Percentiles rank a stretch among this genome's conserved stretches.
These are phyloP conservation scores for Hyles lineata DNA, from an alignment of 2,888 invertebrate species.

Conservation along the genomic window DNA sequence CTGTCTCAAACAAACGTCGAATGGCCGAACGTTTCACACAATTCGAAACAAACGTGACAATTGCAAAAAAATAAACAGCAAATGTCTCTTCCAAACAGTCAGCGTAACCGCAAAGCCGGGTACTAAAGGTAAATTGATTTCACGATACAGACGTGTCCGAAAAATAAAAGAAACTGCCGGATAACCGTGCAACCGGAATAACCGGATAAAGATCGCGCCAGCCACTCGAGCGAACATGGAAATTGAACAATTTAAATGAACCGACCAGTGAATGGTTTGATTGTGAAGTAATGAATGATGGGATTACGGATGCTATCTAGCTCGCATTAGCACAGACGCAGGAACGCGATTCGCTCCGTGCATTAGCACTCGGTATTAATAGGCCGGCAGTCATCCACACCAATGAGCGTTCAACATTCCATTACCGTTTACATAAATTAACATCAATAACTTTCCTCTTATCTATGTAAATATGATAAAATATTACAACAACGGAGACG, in stretches of 20 bases:
- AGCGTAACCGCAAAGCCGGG: constrained; percentile 6
- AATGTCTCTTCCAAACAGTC: constrained; percentile 3
- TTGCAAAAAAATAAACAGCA: constrained; percentile 3
- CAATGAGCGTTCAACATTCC: constrained; percentile 22
- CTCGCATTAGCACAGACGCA: constrained; percentile 22
- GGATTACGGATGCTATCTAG: constrained; percentile 10
- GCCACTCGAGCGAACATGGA: background rate
- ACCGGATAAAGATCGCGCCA: constrained; percentile 2
- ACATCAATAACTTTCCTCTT: constrained; percentile 24
- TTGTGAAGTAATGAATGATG: constrained; percentile 14
- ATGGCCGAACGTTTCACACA: no score
- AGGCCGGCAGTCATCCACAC: constrained; percentile 12
- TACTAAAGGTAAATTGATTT: background rate
- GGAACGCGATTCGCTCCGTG: constrained; percentile 3
- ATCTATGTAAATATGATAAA: constrained; percentile 27
- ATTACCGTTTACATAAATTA: constrained; percentile 27
- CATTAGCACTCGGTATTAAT: constrained; percentile 12
- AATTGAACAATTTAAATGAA: constrained; percentile 15
- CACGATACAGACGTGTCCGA: background rate
- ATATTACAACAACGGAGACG: constrained; percentile 13
- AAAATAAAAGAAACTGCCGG: constrained; percentile 11
- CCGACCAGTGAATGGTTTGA: constrained; percentile 11
- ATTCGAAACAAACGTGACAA: background rate
- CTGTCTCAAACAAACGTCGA: no score
- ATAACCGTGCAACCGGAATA: constrained; percentile 1